Conservation (phyloP, 2,113 vertebrate genomes). For the Brachirus orientalis region DNA sequence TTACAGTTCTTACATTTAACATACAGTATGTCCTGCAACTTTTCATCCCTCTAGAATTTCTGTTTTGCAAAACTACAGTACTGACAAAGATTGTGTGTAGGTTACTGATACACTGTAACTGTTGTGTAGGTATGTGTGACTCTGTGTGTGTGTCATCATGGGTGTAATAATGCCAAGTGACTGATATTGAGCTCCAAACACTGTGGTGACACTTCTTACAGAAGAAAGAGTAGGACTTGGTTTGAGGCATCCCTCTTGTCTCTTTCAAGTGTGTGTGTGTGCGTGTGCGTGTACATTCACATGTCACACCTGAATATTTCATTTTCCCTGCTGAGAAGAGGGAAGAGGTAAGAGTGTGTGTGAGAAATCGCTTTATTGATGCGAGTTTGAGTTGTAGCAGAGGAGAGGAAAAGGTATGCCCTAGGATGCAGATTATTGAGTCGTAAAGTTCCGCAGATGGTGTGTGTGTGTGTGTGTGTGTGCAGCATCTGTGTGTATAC, state of each 20-base stretch:
- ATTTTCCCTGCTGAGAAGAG: slow-evolving; percentile 41
- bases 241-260: slow-evolving; percentile 38
- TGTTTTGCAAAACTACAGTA: too few relatives aligned
- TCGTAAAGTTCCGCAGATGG: slow-evolving; percentile 70
- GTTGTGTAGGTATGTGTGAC: neutral
- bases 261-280: slow-evolving; percentile 11
- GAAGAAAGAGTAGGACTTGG: slow-evolving; percentile 40
- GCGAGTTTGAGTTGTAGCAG: slow-evolving; percentile 40
- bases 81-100: too few relatives aligned
- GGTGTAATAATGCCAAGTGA: neutral
- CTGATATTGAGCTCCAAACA: slow-evolving; percentile 26
- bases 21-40: neutral
- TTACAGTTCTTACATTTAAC: too few relatives aligned
- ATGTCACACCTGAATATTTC: slow-evolving; percentile 54
- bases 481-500: slow-evolving; percentile 2
- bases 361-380: slow-evolving; percentile 47
- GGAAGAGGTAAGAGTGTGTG: slow-evolving; percentile 20
- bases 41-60: neutral
- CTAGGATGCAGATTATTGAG: slow-evolving; percentile 74
- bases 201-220: slow-evolving; percentile 26
- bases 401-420: slow-evolving; percentile 52
- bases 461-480: slow-evolving; percentile 25
- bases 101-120: neutral
- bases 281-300: slow-evolving; percentile 13
- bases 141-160: slow-evolving; percentile 8